Base-by-base conservation (phyloP, 2,797 vertebrate species). In the Ibycter americanus region DNA sequence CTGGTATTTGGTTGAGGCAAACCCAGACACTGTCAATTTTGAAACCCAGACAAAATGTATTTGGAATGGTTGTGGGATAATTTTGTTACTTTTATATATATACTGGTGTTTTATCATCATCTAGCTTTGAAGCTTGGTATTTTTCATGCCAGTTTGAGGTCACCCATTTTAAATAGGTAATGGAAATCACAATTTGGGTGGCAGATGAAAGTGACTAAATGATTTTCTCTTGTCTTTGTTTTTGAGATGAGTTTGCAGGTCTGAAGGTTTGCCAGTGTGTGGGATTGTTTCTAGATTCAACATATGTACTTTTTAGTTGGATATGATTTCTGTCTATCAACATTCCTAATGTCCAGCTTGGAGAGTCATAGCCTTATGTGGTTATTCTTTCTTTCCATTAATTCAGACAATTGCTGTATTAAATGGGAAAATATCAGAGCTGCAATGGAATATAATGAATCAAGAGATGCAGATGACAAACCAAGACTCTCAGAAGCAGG, bases 381-480 rank as follows among this genome's bases (percentile, higher is more conserved):
- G 65, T 87, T 67, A 12, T 92, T 55, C 14, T 49, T 55, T 70
- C 44, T 77, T 91, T 15, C 71, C 52, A 31, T 74, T 76, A 72
- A 91, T 93, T 62, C 80, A 98, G 98, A 98, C 97, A 42, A 98
- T 98, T 87, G 95, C 38, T 14, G 14, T 90, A 18, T 55, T 98
- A 55, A 98, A 98, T 94, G 98, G 97, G 25, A 98, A 94, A 55
- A 88, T 98, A 91, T 98, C 98, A 4, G 98, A 98, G 38, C 93
- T 98, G 78, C 98, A 98, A 10, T 97, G 97, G 97, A 97, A 87
- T 42, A 49, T 97, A 77, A 98, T 98, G 98, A 98, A 97, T 79
- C 98, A 98, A 95, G 98, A 98, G 88, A 97, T 98, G 97, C 97
- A 98, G 93, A 91, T 98, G 92, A 98, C 98, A 65, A 95, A 79